These are phyloP conservation scores for Drosophila phalerata DNA, from an alignment of 2,888 invertebrate genomes.

Conservation along the genomic window DNA sequence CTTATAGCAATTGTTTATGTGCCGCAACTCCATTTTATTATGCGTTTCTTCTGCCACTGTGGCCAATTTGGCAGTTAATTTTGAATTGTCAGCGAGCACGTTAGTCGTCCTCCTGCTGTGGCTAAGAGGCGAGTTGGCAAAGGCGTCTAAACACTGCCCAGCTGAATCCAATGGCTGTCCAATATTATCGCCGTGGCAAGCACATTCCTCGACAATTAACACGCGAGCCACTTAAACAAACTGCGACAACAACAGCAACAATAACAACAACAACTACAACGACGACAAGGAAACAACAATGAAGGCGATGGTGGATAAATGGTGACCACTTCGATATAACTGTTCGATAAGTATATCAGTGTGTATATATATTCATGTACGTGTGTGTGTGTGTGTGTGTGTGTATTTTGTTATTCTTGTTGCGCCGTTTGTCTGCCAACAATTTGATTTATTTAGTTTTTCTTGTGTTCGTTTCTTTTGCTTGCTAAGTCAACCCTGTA, in stretches of 20 bases:
- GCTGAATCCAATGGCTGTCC: constrained; percentile 29
- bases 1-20: constrained; percentile 48
- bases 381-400: constrained; percentile 13
- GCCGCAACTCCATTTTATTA: constrained; percentile 64
- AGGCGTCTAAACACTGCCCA: constrained; percentile 24
- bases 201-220: constrained; percentile 82
- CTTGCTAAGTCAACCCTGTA: constrained; percentile 69
- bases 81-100: constrained; percentile 79
- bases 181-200: constrained; percentile 67
- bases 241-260: constrained; percentile 55
- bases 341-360: constrained; percentile 67
- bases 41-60: constrained; percentile 54
- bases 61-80: constrained; percentile 75
- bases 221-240: constrained; percentile 80
- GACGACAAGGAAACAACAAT: constrained; percentile 30
- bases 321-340: constrained; percentile 71
- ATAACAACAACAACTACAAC: constrained; percentile 36
- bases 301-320: constrained; percentile 68
- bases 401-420: constrained; percentile 46
- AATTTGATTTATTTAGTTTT: constrained; percentile 72
- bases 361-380: not conserved
- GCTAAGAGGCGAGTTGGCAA: not conserved
- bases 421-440: constrained; percentile 61
- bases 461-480: constrained; percentile 20
- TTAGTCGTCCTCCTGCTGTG: constrained; percentile 49